These are phyloP conservation scores for Brachyalestes nurse DNA, from an alignment of 2,797 vertebrate species.

Conservation along the genomic window DNA sequence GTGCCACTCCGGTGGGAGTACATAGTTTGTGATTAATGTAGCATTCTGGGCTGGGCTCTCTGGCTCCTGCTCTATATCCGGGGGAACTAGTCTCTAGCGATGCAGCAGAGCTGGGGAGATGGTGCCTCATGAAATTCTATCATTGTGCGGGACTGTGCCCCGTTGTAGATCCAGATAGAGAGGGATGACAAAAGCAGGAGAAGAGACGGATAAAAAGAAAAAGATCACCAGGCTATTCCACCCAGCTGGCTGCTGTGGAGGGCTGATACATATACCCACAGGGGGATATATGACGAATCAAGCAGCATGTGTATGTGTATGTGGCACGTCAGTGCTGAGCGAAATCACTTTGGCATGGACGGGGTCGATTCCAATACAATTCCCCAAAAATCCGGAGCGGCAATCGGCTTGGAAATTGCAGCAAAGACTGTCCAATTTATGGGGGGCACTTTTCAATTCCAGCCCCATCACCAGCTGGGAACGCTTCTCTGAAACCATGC, in stretches of 20 bases:
- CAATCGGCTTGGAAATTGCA: slow-evolving; percentile 46
- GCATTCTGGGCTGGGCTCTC: slow-evolving; percentile 36
- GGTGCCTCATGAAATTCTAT: slow-evolving; percentile 63
- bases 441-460: slow-evolving; percentile 29
- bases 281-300: slow-evolving; percentile 30
- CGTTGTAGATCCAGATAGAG: slow-evolving; percentile 46
- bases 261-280: slow-evolving; percentile 31
- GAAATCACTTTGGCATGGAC: slow-evolving; percentile 40
- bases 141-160: slow-evolving; percentile 61
- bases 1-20: slow-evolving; percentile 44
- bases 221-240: slow-evolving; percentile 54
- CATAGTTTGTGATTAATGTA: slow-evolving; percentile 57
- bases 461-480: slow-evolving; percentile 43
- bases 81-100: slow-evolving; percentile 63
- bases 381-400: slow-evolving; percentile 16
- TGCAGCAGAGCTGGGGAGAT: slow-evolving; percentile 35
- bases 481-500: slow-evolving; percentile 37
- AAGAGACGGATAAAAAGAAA: neutral
- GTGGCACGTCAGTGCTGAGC: neutral
- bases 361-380: slow-evolving; percentile 44
- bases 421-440: slow-evolving; percentile 47
- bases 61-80: slow-evolving; percentile 35
- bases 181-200: slow-evolving; percentile 7
- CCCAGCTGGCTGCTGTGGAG: slow-evolving; percentile 48
- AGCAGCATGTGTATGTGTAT: slow-evolving; percentile 31